phyloP scores from a whole-genome alignment of 2,888 invertebrate species.

The Andrena haemorrhoa region DNA sequence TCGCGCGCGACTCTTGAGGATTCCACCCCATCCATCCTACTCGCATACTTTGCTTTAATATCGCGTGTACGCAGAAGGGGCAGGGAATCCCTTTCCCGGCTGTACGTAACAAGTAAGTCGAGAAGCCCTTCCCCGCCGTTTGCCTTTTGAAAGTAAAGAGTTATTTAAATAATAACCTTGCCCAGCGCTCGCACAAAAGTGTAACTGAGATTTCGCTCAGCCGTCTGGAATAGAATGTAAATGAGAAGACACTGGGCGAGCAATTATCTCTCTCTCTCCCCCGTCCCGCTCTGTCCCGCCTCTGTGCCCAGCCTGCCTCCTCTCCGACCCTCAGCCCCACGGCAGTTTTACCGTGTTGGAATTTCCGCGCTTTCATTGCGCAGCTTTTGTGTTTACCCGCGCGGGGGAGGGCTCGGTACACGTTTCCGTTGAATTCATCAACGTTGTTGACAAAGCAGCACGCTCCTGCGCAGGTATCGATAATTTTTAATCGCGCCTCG shows the following conservation, averaged over 20 bases:
- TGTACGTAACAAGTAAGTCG: conserved; percentile 40
- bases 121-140: conserved; percentile 41
- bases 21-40: not conserved
- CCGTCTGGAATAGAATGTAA: conserved; percentile 62
- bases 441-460: conserved; percentile 52
- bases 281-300: not conserved
- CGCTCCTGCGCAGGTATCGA: conserved; percentile 38
- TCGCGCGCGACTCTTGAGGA: not conserved
- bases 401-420: conserved; percentile 37
- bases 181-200: conserved; percentile 52
- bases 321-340: not conserved
- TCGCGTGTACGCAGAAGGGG: conserved; percentile 4
- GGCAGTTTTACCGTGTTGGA: conserved; percentile 37
- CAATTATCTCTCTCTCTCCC: conserved; percentile 52
- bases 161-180: conserved; percentile 61
- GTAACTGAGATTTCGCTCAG: conserved; percentile 59
- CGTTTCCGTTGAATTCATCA: conserved; percentile 59
- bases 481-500: conserved; percentile 53
- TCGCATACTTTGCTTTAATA: conserved; percentile 2
- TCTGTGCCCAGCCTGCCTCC: not conserved
- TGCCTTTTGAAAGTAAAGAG: conserved; percentile 55
- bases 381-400: conserved; percentile 55
- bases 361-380: conserved; percentile 55
- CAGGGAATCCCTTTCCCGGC: conserved; percentile 10
- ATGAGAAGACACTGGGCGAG: conserved; percentile 59